Base-by-base conservation (phyloP, 2,888 invertebrate species). In the Pocota personata region DNA sequence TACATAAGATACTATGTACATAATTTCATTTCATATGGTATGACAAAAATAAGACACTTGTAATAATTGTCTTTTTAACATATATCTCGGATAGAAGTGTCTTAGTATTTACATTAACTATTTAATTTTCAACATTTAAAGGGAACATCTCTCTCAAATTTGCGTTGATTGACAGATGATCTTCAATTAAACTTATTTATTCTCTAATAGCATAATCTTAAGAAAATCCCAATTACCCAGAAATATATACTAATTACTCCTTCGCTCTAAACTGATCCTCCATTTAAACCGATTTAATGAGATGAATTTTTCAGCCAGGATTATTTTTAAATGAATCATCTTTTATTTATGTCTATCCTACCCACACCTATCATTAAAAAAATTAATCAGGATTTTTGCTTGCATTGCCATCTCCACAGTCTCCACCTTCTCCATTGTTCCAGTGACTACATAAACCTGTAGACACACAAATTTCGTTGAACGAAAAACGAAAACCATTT, bases 321-420 rank as follows among this genome's bases (percentile, higher is more conserved):
- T 19, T 50, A 24, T 24, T 37, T 52, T 37, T 52, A 67, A 67
- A 67, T 14, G 12, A 67, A 40, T 40, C 52, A 52, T 14, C 67
- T 52, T 67, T 16, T 24, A 52, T 35, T n/a, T n/a, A n/a, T n/a
- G n/a, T n/a, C n/a, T n/a, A n/a, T n/a, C n/a, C 50, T 14, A 27
- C 67, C 67, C 67, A 67, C 67, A 67, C 27, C 16, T 19, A 19
- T 40, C 40, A 7, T n/a, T 48, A 48, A 40, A 21, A n/a, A 58
- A 37, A 58, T 58, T 37, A 40, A 60, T 67, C 27, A 12, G 52
- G 52, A 67, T 52, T 52, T 16, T 24, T n/a, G 30, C 35, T 37
- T 12, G 12, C 21, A 4, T 10, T 40, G 6, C 27, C 37, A 37
- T 32, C 60, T 19, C 21, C 35, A 35, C 58, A 8, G 37, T 2